phyloP scores from a whole-genome alignment of 2,113 vertebrate genomes.

The Neopipo cinnamomea region DNA sequence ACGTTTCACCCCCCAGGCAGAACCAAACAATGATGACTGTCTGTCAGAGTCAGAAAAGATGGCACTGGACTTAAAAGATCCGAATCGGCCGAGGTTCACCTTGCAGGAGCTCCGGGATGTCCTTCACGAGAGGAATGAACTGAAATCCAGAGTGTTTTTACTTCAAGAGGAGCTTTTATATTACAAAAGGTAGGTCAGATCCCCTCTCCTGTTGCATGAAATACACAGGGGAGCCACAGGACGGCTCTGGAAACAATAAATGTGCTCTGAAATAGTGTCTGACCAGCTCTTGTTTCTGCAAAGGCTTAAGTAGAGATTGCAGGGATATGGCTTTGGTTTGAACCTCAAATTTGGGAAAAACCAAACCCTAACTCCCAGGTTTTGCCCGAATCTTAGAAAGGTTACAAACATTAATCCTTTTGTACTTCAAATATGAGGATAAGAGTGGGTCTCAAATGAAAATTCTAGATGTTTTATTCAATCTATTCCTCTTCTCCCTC shows the following conservation, averaged over 20 bases:
- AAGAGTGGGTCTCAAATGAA: background rate
- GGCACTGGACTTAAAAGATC: conserved; percentile 86
- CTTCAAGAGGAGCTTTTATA: conserved; percentile 90
- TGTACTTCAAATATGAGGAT: background rate
- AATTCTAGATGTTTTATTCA: background rate
- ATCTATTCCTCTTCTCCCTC: background rate
- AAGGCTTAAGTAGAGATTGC: background rate
- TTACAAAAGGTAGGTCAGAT: conserved; percentile 82
- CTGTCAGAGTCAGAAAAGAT: conserved; percentile 66
- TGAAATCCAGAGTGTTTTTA: conserved; percentile 90
- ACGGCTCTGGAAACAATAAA: background rate
- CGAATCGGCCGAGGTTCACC: conserved; percentile 91
- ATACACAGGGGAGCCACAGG: background rate
- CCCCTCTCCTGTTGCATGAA: background rate
- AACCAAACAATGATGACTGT: conserved; percentile 81
- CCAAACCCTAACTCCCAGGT: background rate
- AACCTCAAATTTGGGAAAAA: background rate
- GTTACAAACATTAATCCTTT: background rate
- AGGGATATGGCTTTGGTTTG: background rate
- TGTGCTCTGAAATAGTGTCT: background rate
- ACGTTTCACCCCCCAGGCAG: conserved; percentile 58
- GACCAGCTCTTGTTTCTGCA: background rate
- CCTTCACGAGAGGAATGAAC: conserved; percentile 90
- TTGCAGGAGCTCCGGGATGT: conserved; percentile 91
- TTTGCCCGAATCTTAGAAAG: background rate